Evolutionary conservation across 2,797 vertebrate species (phyloP).

Genomic region (Hozukius guyotensis): DNA sequence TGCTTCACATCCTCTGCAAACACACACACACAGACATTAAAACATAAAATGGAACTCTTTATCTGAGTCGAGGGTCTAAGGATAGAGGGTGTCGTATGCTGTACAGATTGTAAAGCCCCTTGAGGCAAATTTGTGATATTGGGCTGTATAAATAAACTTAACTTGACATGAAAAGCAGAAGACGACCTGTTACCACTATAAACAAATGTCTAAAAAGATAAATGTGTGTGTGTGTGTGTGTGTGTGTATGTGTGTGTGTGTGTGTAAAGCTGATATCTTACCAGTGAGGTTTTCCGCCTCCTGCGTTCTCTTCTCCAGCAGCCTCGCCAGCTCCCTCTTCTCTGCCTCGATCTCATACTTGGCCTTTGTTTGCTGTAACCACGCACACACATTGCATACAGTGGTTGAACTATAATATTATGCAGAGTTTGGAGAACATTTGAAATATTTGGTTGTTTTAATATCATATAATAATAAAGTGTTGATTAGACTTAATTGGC

Average conservation of each 20-base stretch:
- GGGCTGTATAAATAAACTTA: not conserved
- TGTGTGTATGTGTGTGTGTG: not conserved
- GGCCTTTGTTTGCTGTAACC: constrained; percentile 84
- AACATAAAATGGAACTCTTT: not conserved
- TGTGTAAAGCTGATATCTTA: constrained; percentile 58
- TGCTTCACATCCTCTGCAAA: constrained; percentile 90
- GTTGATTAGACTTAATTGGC: not conserved
- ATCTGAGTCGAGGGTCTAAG: not conserved
- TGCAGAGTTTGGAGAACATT: not conserved
- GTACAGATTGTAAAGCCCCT: not conserved
- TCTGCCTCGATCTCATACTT: constrained; percentile 96
- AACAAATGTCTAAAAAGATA: not conserved
- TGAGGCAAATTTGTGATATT: not conserved
- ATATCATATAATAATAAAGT: not conserved
- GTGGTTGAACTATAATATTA: not conserved
- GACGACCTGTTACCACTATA: not conserved
- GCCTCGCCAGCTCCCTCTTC: constrained; percentile 91
- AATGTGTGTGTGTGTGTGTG: not conserved
- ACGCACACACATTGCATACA: not conserved
- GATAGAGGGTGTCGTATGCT: not conserved
- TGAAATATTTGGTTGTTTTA: not conserved
- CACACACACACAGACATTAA: not conserved
- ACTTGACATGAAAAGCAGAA: not conserved
- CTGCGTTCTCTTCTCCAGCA: constrained; percentile 91
- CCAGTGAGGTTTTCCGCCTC: constrained; percentile 93